A percentile compares a stretch with the other conserved stretches of the same genome.
phyloP scores from a whole-genome alignment of 1,140 invertebrate genomes.

The Trissolcus basalis region DNA sequence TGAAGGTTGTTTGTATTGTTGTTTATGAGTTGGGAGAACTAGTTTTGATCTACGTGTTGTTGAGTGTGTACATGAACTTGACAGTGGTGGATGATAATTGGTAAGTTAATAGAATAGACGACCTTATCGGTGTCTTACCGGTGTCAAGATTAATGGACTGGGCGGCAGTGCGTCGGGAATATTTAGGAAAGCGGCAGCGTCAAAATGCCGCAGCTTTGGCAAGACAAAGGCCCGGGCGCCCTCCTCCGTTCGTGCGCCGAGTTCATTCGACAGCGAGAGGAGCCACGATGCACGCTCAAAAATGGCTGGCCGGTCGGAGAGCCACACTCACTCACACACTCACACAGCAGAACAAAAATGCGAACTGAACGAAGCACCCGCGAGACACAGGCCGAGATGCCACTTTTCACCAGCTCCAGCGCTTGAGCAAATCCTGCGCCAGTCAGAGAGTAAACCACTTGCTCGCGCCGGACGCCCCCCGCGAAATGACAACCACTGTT shows the following conservation, averaged over 20 bases:
- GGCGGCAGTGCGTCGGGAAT: not conserved
- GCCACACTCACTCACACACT: slow-evolving; percentile 23
- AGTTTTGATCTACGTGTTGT: too few relatives aligned
- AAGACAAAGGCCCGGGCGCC: slow-evolving; percentile 48
- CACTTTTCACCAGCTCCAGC: slow-evolving; percentile 18
- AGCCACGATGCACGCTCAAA: slow-evolving; percentile 47
- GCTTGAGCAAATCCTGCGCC: slow-evolving; percentile 7
- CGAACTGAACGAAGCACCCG: slow-evolving; percentile 3
- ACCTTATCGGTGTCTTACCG: not conserved
- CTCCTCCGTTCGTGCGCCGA: slow-evolving; percentile 43
- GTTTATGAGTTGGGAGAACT: too few relatives aligned
- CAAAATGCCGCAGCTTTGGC: slow-evolving; percentile 19
- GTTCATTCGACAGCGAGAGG: slow-evolving; percentile 35
- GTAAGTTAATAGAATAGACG: too few relatives aligned
- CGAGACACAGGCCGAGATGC: slow-evolving; percentile 10
- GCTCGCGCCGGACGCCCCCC: slow-evolving; percentile 1
- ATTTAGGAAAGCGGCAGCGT: slow-evolving; percentile 17
- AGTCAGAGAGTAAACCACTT: slow-evolving; percentile 8
- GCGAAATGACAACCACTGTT: slow-evolving; percentile 31
- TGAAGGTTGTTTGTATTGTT: too few relatives aligned
- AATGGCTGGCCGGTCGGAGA: slow-evolving; percentile 33
- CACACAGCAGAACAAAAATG: too few relatives aligned
- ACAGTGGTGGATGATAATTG: too few relatives aligned
- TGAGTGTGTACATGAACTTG: too few relatives aligned
- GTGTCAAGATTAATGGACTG: not conserved